A percentile compares a stretch with the other conserved stretches of the same genome.
phyloP scores from a whole-genome alignment of 2,888 invertebrate species.

The Sarcophaga rosellei region DNA sequence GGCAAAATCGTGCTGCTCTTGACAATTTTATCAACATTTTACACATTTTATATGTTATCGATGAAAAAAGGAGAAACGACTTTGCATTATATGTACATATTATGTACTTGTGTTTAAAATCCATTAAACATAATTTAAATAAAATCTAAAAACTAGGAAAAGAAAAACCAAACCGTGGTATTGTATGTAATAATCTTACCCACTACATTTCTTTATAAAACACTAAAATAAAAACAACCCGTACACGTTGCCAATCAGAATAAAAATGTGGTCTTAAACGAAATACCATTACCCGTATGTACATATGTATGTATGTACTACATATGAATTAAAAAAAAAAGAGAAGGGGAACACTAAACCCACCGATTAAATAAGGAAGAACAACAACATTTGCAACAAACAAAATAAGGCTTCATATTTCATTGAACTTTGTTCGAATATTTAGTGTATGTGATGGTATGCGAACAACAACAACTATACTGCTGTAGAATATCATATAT shows the following conservation, averaged over 20 bases:
- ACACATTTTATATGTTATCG: no score
- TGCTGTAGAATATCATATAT: no score
- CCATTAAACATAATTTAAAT: slow-evolving; percentile 55
- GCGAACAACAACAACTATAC: slow-evolving; percentile 27
- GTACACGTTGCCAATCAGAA: slow-evolving; percentile 42
- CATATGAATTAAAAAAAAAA: slow-evolving; percentile 18
- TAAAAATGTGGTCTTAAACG: background rate
- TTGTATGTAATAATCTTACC: no score
- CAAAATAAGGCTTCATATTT: slow-evolving; percentile 68
- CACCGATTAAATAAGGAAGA: slow-evolving; percentile 16
- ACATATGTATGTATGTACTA: no score
- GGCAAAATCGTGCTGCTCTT: no score
- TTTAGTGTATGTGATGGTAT: slow-evolving; percentile 35
- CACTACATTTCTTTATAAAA: no score
- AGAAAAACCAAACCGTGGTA: no score
- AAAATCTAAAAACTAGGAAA: slow-evolving; percentile 10
- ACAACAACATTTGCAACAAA: slow-evolving; percentile 18
- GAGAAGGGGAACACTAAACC: slow-evolving; percentile 25
- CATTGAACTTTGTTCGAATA: slow-evolving; percentile 66
- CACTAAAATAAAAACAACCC: slow-evolving; percentile 25
- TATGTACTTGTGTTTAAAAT: slow-evolving; percentile 36
- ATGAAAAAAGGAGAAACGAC: no score
- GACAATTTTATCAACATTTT: no score
- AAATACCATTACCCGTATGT: no score
- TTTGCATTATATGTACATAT: background rate